Evolutionary conservation across 1,140 invertebrate species (phyloP), one percentile per base, ranked within the genome.

Genomic region (Penaeus chinensis): DNA sequence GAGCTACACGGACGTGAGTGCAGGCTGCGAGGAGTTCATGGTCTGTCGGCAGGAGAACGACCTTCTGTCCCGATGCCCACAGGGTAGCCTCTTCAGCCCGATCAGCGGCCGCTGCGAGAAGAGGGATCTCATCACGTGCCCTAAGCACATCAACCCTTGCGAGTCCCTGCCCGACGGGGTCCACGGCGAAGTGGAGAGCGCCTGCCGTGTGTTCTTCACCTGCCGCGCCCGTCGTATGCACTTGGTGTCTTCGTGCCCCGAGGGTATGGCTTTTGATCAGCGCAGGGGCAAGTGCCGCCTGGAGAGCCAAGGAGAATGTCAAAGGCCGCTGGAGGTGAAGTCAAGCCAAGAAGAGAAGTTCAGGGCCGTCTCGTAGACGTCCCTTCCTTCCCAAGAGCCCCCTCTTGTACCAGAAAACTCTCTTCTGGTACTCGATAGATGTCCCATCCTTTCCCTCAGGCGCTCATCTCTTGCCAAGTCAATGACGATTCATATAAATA

Each of bases 401-500:
- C 27, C 61, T n/a, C 20, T 19, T 24, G 54, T 60, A 13, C 77
- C 27, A 60, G 47, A 79, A 42, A 78, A 24, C 77, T 54, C 54
- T 54, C 54, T 16, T 54, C 54, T 54, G 54, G 54, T 13, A 13
- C 54, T 16, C 54, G 54, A 54, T 13, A 13, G 10, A 54, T 54
- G 16, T 54, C 54, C 54, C 54, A 54, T 13, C 2, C 54, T 54
- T 54, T 54, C 54, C 54, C 77, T 79, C 77, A 79, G 77, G 77
- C 47, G 47, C 47, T 79, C 76, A n/a, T 60, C 61, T 79, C 77
- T 79, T 79, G 77, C 77, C 77, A 79, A 18, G 27, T 79, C 77
- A 61, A 79, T 60, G 61, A 47, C 54, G n/a, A 47, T 79, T 24
- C 27, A 60, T 61, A 24, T 60, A 20, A 60, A 54, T 79, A 16